Evolutionary conservation across 2,888 invertebrate genomes (phyloP), one percentile per base, ranked within the genome.

Genomic region (Nebria brevicollis): DNA sequence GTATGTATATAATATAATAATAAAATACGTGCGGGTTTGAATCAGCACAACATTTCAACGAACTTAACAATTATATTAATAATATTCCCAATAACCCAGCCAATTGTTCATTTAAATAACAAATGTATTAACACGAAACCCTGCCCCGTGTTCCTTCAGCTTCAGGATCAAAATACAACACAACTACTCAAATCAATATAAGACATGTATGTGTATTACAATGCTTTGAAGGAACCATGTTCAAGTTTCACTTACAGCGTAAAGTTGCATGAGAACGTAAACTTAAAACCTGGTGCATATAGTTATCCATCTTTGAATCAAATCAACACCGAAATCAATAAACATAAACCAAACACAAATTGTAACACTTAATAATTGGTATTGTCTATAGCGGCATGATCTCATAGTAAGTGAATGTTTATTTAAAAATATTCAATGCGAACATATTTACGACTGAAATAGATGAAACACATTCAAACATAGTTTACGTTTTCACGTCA

Each of bases 191-290:
- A 80, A 80, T 80, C 80, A 80, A 80, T 80, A 80, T 70, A 75
- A 34, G 34, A 34, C 34, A 34, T 34, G 34, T 34, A 34, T 34
- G 34, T 34, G 34, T 75, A 77, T 72, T 43, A 77, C 8, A 6
- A 74, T 54, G 15, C 65, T 73, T 66, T 64, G 43, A 70, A 80
- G 54, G 80, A 80, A 66, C 68, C 34, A 72, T 70, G 70, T 79
- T 72, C 43, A 72, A 80, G 70, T 64, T 83, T 83, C 85, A 87
- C 87, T 88, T 87, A 87, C 87, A 87, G 87, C 87, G 85, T 84
- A 87, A 87, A 85, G 85, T 88, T 84, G 86, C 86, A 88, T 88
- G 87, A 84, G 87, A 87, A 85, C 87, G 88, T 85, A 86, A 86
- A 86, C 86, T 86, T 85, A 86, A 85, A 85, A 86, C 86, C 85